Conservation (phyloP, 2,113 vertebrate species). For the Chiloscyllium plagiosum region DNA sequence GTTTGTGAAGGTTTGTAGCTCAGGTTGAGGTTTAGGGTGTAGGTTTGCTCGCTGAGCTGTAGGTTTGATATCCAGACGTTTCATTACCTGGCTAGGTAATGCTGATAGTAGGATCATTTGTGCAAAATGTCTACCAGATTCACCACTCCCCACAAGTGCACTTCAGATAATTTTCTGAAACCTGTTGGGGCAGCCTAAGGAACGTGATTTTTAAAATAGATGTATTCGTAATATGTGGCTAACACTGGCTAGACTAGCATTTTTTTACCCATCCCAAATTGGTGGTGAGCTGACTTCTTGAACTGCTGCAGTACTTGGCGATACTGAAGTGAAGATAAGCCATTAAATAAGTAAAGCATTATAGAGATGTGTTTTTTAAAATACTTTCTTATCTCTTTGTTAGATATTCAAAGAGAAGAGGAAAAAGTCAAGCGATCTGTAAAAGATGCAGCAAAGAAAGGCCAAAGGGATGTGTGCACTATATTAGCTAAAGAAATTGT, state of each 20-base stretch:
- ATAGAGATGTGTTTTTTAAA: background rate
- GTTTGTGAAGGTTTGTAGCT: too few species aligned
- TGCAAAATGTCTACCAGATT: background rate
- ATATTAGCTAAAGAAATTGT: conserved; percentile 90
- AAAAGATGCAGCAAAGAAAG: conserved; percentile 92
- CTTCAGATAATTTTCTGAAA: background rate
- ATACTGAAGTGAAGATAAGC: too few species aligned
- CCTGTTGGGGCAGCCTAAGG: background rate
- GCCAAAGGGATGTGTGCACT: conserved; percentile 85
- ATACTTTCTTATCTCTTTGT: background rate
- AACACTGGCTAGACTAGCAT: too few species aligned
- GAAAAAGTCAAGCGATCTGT: conserved; percentile 93
- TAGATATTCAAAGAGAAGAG: conserved; percentile 94
- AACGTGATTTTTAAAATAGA: background rate
- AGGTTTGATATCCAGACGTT: too few species aligned
- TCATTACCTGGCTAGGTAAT: too few species aligned
- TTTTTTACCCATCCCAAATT: too few species aligned
- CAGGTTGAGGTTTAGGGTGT: too few species aligned
- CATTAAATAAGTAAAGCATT: background rate
- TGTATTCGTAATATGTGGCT: too few species aligned
- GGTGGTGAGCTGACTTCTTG: too few species aligned
- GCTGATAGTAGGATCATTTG: background rate
- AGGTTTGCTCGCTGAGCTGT: too few species aligned
- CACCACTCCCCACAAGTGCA: background rate
- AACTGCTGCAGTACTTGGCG: too few species aligned